Base-by-base conservation (phyloP, 2,113 vertebrate species). In the Leptosomus discolor region DNA sequence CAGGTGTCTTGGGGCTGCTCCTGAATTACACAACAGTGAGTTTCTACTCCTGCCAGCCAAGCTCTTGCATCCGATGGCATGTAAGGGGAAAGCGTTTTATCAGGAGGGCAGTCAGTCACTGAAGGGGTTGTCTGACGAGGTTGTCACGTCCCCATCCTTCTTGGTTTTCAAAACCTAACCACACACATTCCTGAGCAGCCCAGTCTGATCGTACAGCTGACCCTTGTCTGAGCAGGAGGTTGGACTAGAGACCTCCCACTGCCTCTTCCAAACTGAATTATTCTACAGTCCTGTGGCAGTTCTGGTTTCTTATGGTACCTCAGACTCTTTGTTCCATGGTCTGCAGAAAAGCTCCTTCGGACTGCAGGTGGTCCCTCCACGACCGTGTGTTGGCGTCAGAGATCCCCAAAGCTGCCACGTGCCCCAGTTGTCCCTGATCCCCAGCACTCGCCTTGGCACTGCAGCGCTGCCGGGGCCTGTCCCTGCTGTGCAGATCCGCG, bases 311-410 rank as follows among this genome's bases (percentile, higher is more conserved):
- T 21, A 32, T 0, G 1, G 29, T 34, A 56, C 21, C 39, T 7
- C 22, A 36, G 50, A 34, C 22, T 56, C 27, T 13, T 50, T 15
- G n/a, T 45, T 21, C 11, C 22, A 14, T 4, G 32, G 17, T 45
- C 17, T 32, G 17, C 54, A 60, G 37, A 60, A 51, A 43, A 51
- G 39, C 37, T 60, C 26, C 37, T 45, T 48, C 23, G 68, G 50
- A 8, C n/a, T n/a, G 43, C 60, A 34, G 60, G 51, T 60, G 12
- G 41, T 46, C 41, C 23, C 51, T 48, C 60, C 56, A 19, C 4
- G 23, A 12, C 23, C n/a, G 5, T 7, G 9, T 0, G 1, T 16
- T 5, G 2, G 36, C 5, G 3, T 68, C 71, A 68, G 53, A 32
- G 32, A 50, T 36, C 23, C 32, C 26, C 63, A 16, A 30, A 58